Base-by-base conservation (phyloP, 2,888 invertebrate genomes). In the Teinopalpus imperialis region DNA sequence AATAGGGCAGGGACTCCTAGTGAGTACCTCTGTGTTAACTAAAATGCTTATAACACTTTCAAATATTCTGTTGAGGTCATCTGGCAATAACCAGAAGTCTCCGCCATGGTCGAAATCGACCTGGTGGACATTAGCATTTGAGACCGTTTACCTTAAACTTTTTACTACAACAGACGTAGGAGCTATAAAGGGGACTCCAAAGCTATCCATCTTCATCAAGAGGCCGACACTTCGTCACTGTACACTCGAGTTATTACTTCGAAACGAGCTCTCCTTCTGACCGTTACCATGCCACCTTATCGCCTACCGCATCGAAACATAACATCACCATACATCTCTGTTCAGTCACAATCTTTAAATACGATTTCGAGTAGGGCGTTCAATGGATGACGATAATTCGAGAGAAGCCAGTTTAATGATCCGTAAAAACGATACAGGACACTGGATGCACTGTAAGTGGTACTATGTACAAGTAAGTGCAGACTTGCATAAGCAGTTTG, bases 221-320 rank as follows among this genome's bases (percentile, higher is more conserved):
- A 65, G 73, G 74, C 65, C 61, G 73, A 69, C 76, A 74, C 81
- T 80, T 61, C 79, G 75, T 81, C 83, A 79, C 75, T 77, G 79
- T 72, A 72, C 80, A 82, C 69, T 41, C 32, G 31, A 45, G 24
- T 39, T 45, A 45, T 45, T 27, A 32, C 39, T n/a, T 31, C 32
- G 26, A 20, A 45, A 32, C 31, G 32, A 20, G 26, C 37, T 9
- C 32, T 14, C 18, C 39, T 31, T 27, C 20, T 20, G 26, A 26
- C 39, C 31, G 39, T 18, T 26, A 45, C 32, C 26, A 26, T 10
- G 8, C 9, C 8, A n/a, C 20, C 5, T 13, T 5, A 23, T 14
- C 7, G 13, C 10, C 26, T 8, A 9, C 7, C 4, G 20, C 32
- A 12, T 23, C 7, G 3, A 12, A 26, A 18, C n/a, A 13, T 26